Conservation (phyloP, 1,140 invertebrate species). For the Drosophila persimilis region DNA sequence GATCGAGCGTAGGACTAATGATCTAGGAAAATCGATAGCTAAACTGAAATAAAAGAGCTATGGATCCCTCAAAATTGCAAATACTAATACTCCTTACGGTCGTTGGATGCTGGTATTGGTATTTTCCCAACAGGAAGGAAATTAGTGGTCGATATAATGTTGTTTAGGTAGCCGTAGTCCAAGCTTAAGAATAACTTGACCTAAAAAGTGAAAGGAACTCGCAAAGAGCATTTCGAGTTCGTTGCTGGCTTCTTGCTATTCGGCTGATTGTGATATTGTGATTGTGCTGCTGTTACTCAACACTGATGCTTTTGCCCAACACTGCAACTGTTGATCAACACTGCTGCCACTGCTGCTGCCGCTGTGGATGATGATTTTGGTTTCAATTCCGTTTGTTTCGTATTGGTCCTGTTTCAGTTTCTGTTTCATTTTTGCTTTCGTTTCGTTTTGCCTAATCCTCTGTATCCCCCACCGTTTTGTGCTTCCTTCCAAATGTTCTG, state of each 20-base stretch:
- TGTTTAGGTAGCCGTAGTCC: no score
- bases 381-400: constrained; percentile 9
- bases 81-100: no score
- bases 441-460: constrained; percentile 19
- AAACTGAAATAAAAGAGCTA: no score
- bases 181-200: no score
- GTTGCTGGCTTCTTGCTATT: constrained; percentile 1
- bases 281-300: not conserved
- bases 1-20: no score
- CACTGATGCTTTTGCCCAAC: not conserved
- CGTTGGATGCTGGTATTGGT: no score
- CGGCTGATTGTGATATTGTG: not conserved
- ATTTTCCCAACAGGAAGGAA: no score
- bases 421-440: constrained; percentile 4
- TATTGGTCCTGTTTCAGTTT: constrained; percentile 22
- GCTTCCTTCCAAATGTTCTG: not conserved
- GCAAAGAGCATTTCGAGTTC: constrained; percentile 26
- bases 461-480: constrained; percentile 13
- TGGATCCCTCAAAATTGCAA: no score
- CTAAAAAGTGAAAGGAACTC: not conserved
- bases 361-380: not conserved
- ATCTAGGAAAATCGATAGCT: no score
- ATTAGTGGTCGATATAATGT: no score
- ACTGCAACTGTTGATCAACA: not conserved
- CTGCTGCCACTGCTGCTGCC: not conserved